Conservation (phyloP, 2,797 vertebrate genomes). For the Oryzias dopingdopingensis region DNA sequence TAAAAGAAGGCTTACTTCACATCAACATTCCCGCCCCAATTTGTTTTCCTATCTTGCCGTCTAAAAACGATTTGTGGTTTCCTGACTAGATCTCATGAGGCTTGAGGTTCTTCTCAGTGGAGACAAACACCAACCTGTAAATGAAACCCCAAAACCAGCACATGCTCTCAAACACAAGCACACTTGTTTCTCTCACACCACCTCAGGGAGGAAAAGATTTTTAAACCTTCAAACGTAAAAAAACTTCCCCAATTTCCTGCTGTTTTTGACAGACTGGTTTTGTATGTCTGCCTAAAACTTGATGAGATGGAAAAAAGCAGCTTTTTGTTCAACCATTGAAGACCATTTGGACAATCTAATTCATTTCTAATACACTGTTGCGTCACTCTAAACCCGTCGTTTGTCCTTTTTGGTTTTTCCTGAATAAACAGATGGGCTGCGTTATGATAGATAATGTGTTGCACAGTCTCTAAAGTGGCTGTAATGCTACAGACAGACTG, state of each 20-base stretch:
- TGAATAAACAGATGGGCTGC: constrained; percentile 18
- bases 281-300: background rate
- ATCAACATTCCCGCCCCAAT: too few species aligned
- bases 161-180: constrained; percentile 4
- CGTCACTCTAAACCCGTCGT: constrained; percentile 6
- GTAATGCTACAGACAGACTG: constrained; percentile 16
- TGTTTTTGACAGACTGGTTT: too few species aligned
- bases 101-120: background rate
- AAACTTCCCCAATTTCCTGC: too few species aligned
- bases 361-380: constrained; percentile 21
- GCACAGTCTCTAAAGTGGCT: constrained; percentile 28
- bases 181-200: constrained; percentile 15
- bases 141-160: constrained; percentile 24
- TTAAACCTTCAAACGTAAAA: constrained; percentile 3
- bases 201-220: constrained; percentile 31
- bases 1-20: too few species aligned
- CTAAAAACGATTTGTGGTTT: too few species aligned
- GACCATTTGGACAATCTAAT: constrained; percentile 14
- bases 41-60: too few species aligned
- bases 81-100: too few species aligned
- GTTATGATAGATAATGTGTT: constrained; percentile 27
- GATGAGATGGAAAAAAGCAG: constrained; percentile 9
- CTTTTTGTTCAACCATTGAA: constrained; percentile 28
- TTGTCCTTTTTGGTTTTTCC: constrained; percentile 13
- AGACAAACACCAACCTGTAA: constrained; percentile 20